Base-by-base conservation (phyloP, 2,888 invertebrate species). In the Phyllotreta striolata region DNA sequence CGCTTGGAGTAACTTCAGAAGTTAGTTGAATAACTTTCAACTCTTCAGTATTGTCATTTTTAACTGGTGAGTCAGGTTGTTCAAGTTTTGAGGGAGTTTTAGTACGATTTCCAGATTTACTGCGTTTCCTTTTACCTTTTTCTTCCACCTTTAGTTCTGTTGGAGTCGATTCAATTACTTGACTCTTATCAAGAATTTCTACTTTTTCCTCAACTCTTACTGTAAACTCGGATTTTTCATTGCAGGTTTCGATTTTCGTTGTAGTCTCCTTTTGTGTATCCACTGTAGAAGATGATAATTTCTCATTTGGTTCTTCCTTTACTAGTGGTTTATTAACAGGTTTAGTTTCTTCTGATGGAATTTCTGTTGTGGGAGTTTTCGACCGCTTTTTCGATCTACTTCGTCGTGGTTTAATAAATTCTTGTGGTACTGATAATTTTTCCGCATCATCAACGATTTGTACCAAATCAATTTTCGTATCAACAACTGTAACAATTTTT, bases 41-140 rank as follows among this genome's bases (percentile, higher is more conserved):
- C 13, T 1, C 24, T 9, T 14, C 13, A 44, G 40, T 38, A 24
- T 59, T 51, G 9, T 41, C 41, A 41, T 41, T n/a, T 41, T 41
- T 41, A 41, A n/a, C 10, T 39, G 9, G 7, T 8, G n/a, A n/a
- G 9, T 12, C 8, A 41, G 55, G n/a, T 24, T 40, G 34, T 41
- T 41, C 12, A 14, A 12, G 24, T 24, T 24, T 10, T 7, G 38
- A 55, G 1, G 64, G 64, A 12, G 61, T 55, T 38, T 63, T 60
- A 37, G 55, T 55, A 44, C 60, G 60, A 46, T 60, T 66, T 9
- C 61, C 44, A 1, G 66, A 63, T 57, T 14, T 37, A 37, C 10
- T 37, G 3, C 34, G 34, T 1, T 52, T 63, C 39, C 60, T 56
- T 56, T 60, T 61, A 44, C 49, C 10, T 40, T 47, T 59, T 34